Evolutionary conservation across 2,113 vertebrate genomes (phyloP).

Genomic region (Microtus montanus): DNA sequence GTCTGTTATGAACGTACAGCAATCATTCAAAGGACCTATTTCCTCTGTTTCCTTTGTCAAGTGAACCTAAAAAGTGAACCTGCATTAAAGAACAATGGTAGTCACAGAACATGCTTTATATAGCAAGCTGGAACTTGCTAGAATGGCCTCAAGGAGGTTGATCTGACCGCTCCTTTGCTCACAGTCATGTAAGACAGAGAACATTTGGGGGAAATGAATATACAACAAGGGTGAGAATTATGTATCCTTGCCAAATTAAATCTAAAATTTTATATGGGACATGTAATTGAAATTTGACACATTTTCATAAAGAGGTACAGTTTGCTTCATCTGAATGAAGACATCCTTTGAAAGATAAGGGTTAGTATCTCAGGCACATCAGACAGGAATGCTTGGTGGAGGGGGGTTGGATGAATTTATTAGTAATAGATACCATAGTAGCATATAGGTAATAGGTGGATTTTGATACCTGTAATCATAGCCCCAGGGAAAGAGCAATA

Average conservation of each 20-base stretch:
- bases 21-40: neutral
- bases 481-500: too few relatives aligned
- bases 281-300: neutral
- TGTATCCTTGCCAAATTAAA: neutral
- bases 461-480: too few relatives aligned
- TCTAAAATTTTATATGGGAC: neutral
- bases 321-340: too few relatives aligned
- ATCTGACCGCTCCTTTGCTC: neutral
- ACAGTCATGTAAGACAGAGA: neutral
- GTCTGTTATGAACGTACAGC: neutral
- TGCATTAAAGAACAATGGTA: neutral
- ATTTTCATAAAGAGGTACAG: too few relatives aligned
- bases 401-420: too few relatives aligned
- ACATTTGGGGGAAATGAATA: neutral
- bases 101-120: neutral
- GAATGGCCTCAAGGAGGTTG: neutral
- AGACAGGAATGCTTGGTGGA: too few relatives aligned
- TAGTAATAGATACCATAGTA: too few relatives aligned
- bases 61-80: neutral
- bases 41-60: neutral
- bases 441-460: too few relatives aligned
- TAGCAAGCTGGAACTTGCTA: neutral
- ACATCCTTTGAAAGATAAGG: too few relatives aligned
- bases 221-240: neutral
- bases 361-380: too few relatives aligned